These are phyloP conservation scores for Drosophila saltans DNA, from an alignment of 1,140 invertebrate species.

Conservation along the genomic window DNA sequence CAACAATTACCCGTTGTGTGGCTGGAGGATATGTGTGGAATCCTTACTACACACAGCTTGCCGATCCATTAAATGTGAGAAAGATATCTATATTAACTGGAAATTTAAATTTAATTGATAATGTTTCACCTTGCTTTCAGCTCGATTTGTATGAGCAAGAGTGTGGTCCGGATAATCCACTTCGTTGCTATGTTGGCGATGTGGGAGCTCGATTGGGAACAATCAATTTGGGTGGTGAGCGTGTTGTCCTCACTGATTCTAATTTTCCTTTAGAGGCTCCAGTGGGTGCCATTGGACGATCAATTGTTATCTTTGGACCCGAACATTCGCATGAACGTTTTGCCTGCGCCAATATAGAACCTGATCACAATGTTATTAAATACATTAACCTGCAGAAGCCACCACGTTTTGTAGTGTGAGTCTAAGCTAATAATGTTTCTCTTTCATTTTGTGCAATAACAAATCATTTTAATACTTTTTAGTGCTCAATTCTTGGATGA, in stretches of 20 bases:
- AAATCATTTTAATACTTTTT: background rate
- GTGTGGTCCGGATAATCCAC: conserved; percentile 93
- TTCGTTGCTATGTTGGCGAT: conserved; percentile 97
- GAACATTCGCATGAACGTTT: conserved; percentile 89
- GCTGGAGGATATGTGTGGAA: conserved; percentile 97
- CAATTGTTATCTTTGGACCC: conserved; percentile 92
- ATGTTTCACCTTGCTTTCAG: conserved; percentile 82
- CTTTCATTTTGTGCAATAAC: too few relatives aligned
- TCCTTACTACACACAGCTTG: conserved; percentile 95
- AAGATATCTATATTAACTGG: background rate
- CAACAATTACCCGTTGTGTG: conserved; percentile 91
- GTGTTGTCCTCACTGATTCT: conserved; percentile 91
- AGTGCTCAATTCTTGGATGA: conserved; percentile 94
- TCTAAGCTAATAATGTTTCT: background rate
- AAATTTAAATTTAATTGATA: background rate
- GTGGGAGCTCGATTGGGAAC: conserved; percentile 92
- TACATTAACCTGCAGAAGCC: conserved; percentile 94
- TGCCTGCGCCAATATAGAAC: conserved; percentile 95
- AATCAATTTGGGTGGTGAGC: conserved; percentile 91
- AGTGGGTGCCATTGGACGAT: conserved; percentile 91
- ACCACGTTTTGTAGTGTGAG: conserved; percentile 94
- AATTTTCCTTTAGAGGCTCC: conserved; percentile 93
- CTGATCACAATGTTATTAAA: conserved; percentile 95
- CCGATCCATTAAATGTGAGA: conserved; percentile 93
- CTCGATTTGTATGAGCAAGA: conserved; percentile 93